Percentiles rank a stretch among this genome's conserved stretches.
phyloP scores from a whole-genome alignment of 2,113 vertebrate genomes.

The Pantherophis guttatus region DNA sequence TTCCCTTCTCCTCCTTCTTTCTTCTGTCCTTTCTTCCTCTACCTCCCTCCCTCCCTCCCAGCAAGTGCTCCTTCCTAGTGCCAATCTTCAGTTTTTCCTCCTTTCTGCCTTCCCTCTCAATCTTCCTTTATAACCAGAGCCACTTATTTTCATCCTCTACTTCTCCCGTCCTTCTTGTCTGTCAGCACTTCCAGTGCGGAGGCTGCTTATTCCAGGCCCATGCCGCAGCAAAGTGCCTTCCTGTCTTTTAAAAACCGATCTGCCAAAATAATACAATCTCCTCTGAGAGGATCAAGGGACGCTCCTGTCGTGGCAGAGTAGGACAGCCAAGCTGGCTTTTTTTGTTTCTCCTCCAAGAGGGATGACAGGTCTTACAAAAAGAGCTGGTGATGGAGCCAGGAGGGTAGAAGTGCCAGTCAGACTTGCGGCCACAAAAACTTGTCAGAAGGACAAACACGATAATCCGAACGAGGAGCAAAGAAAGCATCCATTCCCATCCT shows the following conservation, averaged over 20 bases:
- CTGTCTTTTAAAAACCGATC: slow-evolving; percentile 47
- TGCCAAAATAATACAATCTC: slow-evolving; percentile 32
- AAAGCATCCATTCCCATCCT: background rate
- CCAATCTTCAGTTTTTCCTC: background rate
- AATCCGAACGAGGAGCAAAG: background rate
- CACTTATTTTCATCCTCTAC: background rate
- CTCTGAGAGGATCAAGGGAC: slow-evolving; percentile 36
- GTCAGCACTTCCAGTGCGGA: background rate
- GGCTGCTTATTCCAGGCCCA: slow-evolving; percentile 38
- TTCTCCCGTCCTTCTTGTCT: background rate
- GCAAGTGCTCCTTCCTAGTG: background rate
- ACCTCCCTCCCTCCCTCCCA: background rate
- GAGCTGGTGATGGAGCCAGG: background rate
- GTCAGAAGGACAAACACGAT: slow-evolving; percentile 24
- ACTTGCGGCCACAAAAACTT: background rate
- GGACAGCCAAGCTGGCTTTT: slow-evolving; percentile 13
- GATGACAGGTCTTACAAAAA: background rate
- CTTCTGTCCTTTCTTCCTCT: too few relatives aligned
- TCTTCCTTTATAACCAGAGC: background rate
- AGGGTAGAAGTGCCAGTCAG: background rate
- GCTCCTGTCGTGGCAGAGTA: slow-evolving; percentile 2
- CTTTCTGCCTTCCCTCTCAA: background rate
- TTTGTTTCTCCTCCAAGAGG: slow-evolving; percentile 23
- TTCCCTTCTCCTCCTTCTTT: too few relatives aligned
- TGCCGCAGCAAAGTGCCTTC: slow-evolving; percentile 13